A percentile compares a stretch with the other conserved stretches of the same genome.
These are phyloP conservation scores for Apocheima hispidaria DNA, from an alignment of 2,888 invertebrate genomes.

Conservation along the genomic window DNA sequence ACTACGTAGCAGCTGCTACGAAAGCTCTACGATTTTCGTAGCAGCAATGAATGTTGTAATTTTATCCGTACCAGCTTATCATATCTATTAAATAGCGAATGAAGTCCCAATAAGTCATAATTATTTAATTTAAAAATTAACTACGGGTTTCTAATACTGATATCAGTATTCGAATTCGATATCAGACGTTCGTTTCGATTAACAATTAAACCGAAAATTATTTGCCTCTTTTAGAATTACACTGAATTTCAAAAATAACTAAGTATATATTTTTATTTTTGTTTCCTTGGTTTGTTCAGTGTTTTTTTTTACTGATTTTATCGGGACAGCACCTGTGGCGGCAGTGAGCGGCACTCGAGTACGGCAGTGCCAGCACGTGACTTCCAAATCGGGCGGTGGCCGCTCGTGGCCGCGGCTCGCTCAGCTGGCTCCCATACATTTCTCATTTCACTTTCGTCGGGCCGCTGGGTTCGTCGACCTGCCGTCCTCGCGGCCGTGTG, in stretches of 20 bases:
- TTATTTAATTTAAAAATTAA: too few species aligned
- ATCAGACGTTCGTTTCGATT: too few species aligned
- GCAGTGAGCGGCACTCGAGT: neutral
- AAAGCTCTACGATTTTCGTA: constrained; percentile 42
- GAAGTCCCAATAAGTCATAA: neutral
- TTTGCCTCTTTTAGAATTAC: too few species aligned
- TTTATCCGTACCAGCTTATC: neutral
- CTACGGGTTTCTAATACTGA: too few species aligned
- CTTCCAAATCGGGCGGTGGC: constrained; percentile 56
- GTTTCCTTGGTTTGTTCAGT: too few species aligned
- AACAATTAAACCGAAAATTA: too few species aligned
- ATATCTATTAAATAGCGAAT: neutral
- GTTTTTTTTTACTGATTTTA: too few species aligned
- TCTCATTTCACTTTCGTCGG: constrained; percentile 83
- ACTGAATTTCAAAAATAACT: too few species aligned
- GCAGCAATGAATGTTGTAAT: constrained; percentile 10
- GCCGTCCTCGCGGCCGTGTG: constrained; percentile 82
- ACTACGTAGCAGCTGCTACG: constrained; percentile 43
- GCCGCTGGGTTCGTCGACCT: constrained; percentile 74
- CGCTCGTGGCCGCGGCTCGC: constrained; percentile 42
- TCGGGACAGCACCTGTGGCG: neutral
- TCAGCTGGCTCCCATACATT: constrained; percentile 59
- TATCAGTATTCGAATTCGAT: too few species aligned
- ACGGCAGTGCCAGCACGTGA: neutral
- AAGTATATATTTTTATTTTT: too few species aligned